Evolutionary conservation across 2,888 invertebrate genomes (phyloP).

Genomic region (Nomada flava): DNA sequence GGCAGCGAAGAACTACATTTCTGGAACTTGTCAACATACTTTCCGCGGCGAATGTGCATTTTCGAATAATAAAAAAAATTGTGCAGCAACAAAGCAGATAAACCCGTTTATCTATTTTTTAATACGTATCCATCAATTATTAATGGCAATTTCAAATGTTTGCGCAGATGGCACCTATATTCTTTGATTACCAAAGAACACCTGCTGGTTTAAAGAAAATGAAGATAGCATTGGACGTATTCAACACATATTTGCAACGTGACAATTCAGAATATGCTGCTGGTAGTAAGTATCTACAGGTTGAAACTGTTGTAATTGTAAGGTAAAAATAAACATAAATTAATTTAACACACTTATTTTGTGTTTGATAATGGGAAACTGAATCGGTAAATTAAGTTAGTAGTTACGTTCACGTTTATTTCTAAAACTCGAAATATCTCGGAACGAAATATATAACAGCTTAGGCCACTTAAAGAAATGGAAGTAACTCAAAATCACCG

Average conservation of each 20-base stretch:
- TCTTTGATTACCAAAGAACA: slow-evolving; percentile 90
- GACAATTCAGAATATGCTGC: slow-evolving; percentile 88
- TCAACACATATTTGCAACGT: slow-evolving; percentile 88
- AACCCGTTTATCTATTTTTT: no score
- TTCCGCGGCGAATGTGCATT: no score
- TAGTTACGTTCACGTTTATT: no score
- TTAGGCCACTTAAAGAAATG: no score
- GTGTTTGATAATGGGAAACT: no score
- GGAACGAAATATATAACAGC: no score
- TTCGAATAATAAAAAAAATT: no score
- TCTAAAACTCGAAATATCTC: no score
- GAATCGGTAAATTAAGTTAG: no score
- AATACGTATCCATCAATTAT: background rate
- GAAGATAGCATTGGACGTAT: slow-evolving; percentile 87
- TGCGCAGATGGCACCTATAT: slow-evolving; percentile 90
- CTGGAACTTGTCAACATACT: no score
- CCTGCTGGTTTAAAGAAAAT: slow-evolving; percentile 89
- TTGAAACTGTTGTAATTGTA: background rate
- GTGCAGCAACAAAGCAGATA: no score
- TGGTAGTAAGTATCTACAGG: slow-evolving; percentile 82
- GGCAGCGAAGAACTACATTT: slow-evolving; percentile 11
- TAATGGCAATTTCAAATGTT: slow-evolving; percentile 50
- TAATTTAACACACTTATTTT: background rate
- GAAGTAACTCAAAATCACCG: no score
- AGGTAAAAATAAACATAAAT: background rate